phyloP scores from a whole-genome alignment of 2,888 invertebrate species.

The Chrysina gloriosa region DNA sequence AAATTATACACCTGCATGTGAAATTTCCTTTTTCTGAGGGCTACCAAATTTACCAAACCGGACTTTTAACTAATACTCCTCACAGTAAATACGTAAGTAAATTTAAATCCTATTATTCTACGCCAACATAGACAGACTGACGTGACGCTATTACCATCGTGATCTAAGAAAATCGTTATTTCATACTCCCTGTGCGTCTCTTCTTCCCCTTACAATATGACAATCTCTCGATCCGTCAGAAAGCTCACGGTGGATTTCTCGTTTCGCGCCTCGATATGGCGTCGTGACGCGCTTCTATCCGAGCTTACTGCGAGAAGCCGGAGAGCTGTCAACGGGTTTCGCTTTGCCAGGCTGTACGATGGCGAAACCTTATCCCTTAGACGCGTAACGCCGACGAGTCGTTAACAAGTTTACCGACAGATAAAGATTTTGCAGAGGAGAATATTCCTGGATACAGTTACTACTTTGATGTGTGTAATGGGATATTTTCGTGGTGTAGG shows the following conservation, averaged over 20 bases:
- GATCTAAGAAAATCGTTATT: conserved; percentile 1
- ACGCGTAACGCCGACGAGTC: background rate
- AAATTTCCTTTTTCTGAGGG: too few relatives aligned
- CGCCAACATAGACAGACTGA: background rate
- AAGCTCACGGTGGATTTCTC: conserved; percentile 19
- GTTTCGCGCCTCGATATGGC: conserved; percentile 23
- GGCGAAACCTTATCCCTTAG: background rate
- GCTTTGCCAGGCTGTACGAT: background rate
- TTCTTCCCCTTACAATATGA: background rate
- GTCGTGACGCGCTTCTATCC: conserved; percentile 1
- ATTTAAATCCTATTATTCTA: background rate
- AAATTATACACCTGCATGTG: too few relatives aligned
- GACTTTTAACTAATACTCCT: too few relatives aligned
- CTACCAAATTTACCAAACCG: too few relatives aligned
- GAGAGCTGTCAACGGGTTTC: background rate
- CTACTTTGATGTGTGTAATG: background rate
- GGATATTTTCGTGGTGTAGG: background rate
- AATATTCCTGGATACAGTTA: background rate
- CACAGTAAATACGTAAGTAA: too few relatives aligned
- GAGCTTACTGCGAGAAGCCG: conserved; percentile 6
- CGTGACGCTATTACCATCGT: background rate
- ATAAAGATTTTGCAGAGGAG: conserved; percentile 1
- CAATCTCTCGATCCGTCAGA: background rate
- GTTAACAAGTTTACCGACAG: conserved; percentile 15
- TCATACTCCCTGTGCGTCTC: conserved; percentile 22